phyloP scores from a whole-genome alignment of 2,888 invertebrate genomes.

The Hylaea fasciaria region DNA sequence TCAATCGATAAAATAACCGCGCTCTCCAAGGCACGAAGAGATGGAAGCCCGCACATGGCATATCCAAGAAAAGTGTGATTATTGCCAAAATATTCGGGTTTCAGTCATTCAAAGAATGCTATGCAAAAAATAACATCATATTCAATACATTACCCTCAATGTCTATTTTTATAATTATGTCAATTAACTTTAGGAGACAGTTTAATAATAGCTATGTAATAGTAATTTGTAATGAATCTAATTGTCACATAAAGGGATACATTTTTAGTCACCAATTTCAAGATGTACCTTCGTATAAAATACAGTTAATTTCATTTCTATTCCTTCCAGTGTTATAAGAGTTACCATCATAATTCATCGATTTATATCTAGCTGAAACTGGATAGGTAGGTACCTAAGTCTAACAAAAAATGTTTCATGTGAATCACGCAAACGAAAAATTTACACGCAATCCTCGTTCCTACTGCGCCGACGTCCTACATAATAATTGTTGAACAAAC shows the following conservation, averaged over 20 bases:
- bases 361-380: not conserved
- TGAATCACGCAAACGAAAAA: conserved; percentile 49
- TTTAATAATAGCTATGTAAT: too few species aligned
- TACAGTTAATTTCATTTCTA: not conserved
- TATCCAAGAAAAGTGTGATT: not conserved
- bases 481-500: conserved; percentile 64
- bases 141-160: conserved; percentile 21
- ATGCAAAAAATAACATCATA: conserved; percentile 3
- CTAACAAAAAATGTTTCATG: conserved; percentile 45
- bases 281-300: too few species aligned
- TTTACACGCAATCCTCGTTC: conserved; percentile 56
- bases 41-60: not conserved
- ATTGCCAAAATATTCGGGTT: conserved; percentile 11
- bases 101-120: conserved; percentile 22
- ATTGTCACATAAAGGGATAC: too few species aligned
- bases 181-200: too few species aligned
- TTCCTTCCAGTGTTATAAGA: not conserved
- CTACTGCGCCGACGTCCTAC: conserved; percentile 57
- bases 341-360: not conserved
- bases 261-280: too few species aligned
- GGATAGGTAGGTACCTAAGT: conserved; percentile 1
- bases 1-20: not conserved
- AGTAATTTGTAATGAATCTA: too few species aligned
- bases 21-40: not conserved
- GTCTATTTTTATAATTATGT: not conserved